Conservation (phyloP, 2,113 vertebrate genomes). For the Cephalopholis sonnerati region DNA sequence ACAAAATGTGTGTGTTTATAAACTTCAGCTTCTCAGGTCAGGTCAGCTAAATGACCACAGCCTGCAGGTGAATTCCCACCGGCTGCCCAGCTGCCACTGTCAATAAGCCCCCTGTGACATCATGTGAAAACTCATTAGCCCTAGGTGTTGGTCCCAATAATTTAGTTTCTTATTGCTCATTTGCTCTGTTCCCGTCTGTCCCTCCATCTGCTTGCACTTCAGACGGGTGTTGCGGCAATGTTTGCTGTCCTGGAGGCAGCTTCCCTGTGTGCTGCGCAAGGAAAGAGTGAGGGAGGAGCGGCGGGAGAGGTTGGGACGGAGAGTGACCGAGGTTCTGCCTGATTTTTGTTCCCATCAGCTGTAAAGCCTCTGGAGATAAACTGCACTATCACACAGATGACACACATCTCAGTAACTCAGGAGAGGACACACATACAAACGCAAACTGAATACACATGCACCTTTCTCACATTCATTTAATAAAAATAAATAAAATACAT, state of each 20-base stretch:
- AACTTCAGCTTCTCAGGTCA: conserved; percentile 23
- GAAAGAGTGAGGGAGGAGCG: conserved; percentile 88
- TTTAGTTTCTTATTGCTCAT: conserved; percentile 59
- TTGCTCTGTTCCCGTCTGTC: conserved; percentile 48
- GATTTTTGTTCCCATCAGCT: conserved; percentile 82
- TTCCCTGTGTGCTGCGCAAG: conserved; percentile 82
- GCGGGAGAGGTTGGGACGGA: conserved; percentile 86
- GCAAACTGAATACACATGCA: not conserved
- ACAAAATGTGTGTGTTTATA: conserved; percentile 7
- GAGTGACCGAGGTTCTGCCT: conserved; percentile 91
- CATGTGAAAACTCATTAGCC: conserved; percentile 68
- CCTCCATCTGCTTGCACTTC: conserved; percentile 59
- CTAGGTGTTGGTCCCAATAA: conserved; percentile 32
- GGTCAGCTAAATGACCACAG: conserved; percentile 26
- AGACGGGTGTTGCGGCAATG: conserved; percentile 82
- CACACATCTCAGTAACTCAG: not conserved
- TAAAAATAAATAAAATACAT: conserved; percentile 39
- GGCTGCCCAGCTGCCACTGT: conserved; percentile 39
- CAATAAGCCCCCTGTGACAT: conserved; percentile 33
- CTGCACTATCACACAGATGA: not conserved
- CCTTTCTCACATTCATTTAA: conserved; percentile 39
- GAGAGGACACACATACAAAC: not conserved
- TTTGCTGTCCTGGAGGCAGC: conserved; percentile 87
- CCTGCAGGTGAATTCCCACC: conserved; percentile 38
- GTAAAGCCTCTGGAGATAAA: conserved; percentile 29